Percentiles rank a stretch among this genome's conserved stretches.
Evolutionary conservation across 2,888 invertebrate species (phyloP).

Genomic region (Silvanus unidentatus): DNA sequence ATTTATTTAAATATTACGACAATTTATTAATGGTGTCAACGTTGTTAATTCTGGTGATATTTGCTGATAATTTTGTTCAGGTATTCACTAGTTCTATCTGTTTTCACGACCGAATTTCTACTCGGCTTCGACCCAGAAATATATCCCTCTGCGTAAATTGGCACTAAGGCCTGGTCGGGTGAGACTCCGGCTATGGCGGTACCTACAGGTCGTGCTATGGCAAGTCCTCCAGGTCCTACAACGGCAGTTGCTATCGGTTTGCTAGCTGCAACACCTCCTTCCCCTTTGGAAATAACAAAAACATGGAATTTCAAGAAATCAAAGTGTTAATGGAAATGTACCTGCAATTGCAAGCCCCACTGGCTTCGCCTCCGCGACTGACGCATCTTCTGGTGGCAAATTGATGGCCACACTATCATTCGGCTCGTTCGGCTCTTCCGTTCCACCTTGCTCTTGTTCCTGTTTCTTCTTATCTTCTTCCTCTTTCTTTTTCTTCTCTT

Average conservation of each 20-base stretch:
- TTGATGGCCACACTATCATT: slow-evolving; percentile 47
- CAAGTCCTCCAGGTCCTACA: slow-evolving; percentile 62
- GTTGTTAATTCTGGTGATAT: slow-evolving; percentile 32
- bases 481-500: slow-evolving; percentile 20
- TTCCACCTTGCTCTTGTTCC: slow-evolving; percentile 26
- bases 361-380: slow-evolving; percentile 71
- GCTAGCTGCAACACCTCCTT: slow-evolving; percentile 65
- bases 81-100: slow-evolving; percentile 31
- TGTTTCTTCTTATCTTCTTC: slow-evolving; percentile 26
- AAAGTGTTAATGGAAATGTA: slow-evolving; percentile 24
- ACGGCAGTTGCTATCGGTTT: slow-evolving; percentile 67
- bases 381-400: slow-evolving; percentile 54
- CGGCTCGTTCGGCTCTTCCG: slow-evolving; percentile 39
- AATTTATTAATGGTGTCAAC: too few relatives aligned
- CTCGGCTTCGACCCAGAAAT: slow-evolving; percentile 18
- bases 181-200: slow-evolving; percentile 70
- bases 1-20: too few relatives aligned
- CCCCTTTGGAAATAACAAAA: slow-evolving; percentile 47
- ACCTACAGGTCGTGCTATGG: slow-evolving; percentile 64
- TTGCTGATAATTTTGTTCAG: slow-evolving; percentile 40
- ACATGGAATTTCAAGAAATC: background rate
- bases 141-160: slow-evolving; percentile 34
- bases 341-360: slow-evolving; percentile 53
- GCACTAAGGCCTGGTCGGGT: slow-evolving; percentile 46
- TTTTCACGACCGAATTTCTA: slow-evolving; percentile 14